Evolutionary conservation across 2,888 invertebrate species (phyloP).

Genomic region (Scaptomyza caliginosa): DNA sequence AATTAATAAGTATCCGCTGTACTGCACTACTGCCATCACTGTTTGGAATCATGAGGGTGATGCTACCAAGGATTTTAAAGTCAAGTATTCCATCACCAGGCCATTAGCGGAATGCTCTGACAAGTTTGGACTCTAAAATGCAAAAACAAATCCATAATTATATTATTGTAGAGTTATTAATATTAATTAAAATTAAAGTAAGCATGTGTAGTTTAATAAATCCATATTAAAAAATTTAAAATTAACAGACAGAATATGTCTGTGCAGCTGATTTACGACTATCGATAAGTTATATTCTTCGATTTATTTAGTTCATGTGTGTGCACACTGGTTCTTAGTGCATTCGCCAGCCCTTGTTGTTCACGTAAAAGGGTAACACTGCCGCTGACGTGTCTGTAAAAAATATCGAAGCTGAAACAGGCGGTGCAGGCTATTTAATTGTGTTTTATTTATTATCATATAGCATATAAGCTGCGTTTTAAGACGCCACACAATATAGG

Average conservation of each 20-base stretch:
- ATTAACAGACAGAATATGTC: neutral
- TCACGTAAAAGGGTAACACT: conserved; percentile 25
- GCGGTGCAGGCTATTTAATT: conserved; percentile 60
- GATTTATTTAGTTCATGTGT: neutral
- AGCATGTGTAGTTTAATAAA: neutral
- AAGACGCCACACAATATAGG: conserved; percentile 50
- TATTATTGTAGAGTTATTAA: conserved; percentile 3
- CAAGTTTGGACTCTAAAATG: conserved; percentile 73
- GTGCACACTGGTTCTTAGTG: conserved; percentile 1
- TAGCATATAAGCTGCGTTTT: conserved; percentile 60
- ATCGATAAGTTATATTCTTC: neutral
- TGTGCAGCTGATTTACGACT: neutral
- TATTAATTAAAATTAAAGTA: neutral
- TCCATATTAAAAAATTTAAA: neutral
- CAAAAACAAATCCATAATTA: neutral
- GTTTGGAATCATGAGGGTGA: conserved; percentile 81
- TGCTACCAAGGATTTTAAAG: conserved; percentile 72
- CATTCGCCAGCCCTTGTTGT: conserved; percentile 25
- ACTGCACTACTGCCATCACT: conserved; percentile 80
- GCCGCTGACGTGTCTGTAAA: conserved; percentile 83
- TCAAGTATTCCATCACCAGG: conserved; percentile 67
- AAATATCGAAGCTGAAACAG: conserved; percentile 59
- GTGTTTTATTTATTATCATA: conserved; percentile 55
- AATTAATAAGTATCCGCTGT: conserved; percentile 78
- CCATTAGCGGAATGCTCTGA: conserved; percentile 75